These are phyloP conservation scores for Hystrix cristata DNA, from an alignment of 2,113 vertebrate species.

Conservation along the genomic window DNA sequence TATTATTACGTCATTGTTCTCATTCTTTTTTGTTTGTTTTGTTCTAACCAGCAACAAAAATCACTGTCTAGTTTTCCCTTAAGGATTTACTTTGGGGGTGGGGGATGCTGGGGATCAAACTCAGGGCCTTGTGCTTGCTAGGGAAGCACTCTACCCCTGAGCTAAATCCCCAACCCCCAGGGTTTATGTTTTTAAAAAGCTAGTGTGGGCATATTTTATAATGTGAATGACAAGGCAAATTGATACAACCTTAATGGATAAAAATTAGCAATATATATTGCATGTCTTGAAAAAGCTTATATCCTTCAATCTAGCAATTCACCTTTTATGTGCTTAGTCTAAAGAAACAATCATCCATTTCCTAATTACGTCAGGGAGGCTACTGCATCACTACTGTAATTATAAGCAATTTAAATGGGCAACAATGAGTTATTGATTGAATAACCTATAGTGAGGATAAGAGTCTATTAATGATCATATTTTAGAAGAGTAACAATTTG, in stretches of 20 bases:
- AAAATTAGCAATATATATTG: not conserved
- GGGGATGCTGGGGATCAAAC: too few relatives aligned
- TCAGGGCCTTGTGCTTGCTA: too few relatives aligned
- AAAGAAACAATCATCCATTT: conserved; percentile 29
- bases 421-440: not conserved
- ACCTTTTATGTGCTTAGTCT: not conserved
- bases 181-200: not conserved
- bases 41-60: conserved; percentile 20
- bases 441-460: not conserved
- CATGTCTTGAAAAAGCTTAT: conserved; percentile 1
- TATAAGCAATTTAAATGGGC: conserved; percentile 35
- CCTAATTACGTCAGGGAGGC: not conserved
- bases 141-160: too few relatives aligned
- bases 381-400: not conserved
- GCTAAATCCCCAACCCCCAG: too few relatives aligned
- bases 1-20: conserved; percentile 8
- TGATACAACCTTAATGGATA: not conserved
- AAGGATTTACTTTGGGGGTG: not conserved
- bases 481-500: conserved; percentile 46
- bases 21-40: not conserved
- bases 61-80: conserved; percentile 5
- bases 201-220: not conserved
- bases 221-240: not conserved
- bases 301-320: not conserved
- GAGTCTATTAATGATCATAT: conserved; percentile 13